phyloP scores from a whole-genome alignment of 2,113 vertebrate genomes.

The Bubalus kerabau region DNA sequence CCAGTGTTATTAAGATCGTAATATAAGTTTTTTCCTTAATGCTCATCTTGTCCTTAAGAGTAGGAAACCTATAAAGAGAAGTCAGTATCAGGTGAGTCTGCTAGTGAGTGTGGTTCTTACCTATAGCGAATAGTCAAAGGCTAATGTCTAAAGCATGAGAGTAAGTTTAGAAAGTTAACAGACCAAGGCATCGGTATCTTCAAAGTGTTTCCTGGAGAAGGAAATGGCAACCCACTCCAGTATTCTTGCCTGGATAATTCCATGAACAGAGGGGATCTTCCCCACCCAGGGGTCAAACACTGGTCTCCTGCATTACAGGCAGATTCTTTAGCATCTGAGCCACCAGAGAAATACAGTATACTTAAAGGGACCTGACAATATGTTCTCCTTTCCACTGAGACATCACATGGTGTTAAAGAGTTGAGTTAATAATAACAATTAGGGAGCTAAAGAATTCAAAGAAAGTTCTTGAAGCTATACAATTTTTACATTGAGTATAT shows the following conservation, averaged over 20 bases:
- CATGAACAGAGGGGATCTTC: neutral
- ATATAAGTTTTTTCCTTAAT: neutral
- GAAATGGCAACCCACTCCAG: neutral
- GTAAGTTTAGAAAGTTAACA: neutral
- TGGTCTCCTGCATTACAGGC: neutral
- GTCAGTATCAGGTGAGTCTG: neutral
- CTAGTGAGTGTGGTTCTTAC: neutral
- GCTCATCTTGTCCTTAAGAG: neutral
- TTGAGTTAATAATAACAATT: neutral
- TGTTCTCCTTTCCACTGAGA: neutral
- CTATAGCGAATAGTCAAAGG: neutral
- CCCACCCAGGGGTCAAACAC: neutral
- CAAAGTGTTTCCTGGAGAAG: neutral
- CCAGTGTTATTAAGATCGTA: neutral
- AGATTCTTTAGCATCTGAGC: neutral
- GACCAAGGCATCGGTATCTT: neutral
- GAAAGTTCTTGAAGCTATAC: neutral
- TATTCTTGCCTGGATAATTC: neutral
- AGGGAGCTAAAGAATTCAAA: neutral
- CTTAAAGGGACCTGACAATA: neutral
- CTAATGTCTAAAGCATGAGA: too few species aligned
- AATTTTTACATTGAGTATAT: neutral
- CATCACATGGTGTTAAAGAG: neutral
- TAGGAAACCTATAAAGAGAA: neutral
- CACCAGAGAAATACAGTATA: neutral